Evolutionary conservation across 1,140 invertebrate species (phyloP).

Genomic region (Pararge aegeria): DNA sequence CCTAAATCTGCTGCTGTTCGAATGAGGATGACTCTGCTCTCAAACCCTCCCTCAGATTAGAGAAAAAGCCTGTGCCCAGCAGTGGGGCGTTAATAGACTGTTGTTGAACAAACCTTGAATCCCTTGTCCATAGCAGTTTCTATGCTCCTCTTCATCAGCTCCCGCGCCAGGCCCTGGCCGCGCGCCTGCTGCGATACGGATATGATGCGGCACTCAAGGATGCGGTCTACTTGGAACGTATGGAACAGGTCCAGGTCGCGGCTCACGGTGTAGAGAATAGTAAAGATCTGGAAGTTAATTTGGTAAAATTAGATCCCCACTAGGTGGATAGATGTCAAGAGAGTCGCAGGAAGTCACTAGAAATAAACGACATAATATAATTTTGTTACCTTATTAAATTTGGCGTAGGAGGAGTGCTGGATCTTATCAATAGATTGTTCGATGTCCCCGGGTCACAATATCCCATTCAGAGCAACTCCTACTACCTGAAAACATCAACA

Average conservation of each 20-base stretch:
- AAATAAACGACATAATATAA: no score
- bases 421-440: conserved; percentile 69
- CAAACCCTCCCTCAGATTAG: no score
- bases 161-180: conserved; percentile 85
- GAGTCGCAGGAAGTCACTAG: no score
- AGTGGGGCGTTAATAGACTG: no score
- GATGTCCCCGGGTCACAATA: conserved; percentile 75
- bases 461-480: conserved; percentile 65
- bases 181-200: conserved; percentile 86
- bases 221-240: conserved; percentile 83
- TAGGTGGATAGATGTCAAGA: no score
- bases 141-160: conserved; percentile 84
- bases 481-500: conserved; percentile 48
- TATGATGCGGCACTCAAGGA: conserved; percentile 90
- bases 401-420: conserved; percentile 59
- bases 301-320: not conserved
- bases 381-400: conserved; percentile 57
- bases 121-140: conserved; percentile 83
- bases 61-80: no score
- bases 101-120: conserved; percentile 82
- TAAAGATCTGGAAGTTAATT: conserved; percentile 52
- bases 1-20: no score
- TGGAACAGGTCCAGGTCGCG: conserved; percentile 63
- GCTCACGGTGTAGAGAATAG: conserved; percentile 65
- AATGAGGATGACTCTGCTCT: no score